Evolutionary conservation across 2,113 vertebrate genomes (phyloP).

Genomic region (Grantiella picta): DNA sequence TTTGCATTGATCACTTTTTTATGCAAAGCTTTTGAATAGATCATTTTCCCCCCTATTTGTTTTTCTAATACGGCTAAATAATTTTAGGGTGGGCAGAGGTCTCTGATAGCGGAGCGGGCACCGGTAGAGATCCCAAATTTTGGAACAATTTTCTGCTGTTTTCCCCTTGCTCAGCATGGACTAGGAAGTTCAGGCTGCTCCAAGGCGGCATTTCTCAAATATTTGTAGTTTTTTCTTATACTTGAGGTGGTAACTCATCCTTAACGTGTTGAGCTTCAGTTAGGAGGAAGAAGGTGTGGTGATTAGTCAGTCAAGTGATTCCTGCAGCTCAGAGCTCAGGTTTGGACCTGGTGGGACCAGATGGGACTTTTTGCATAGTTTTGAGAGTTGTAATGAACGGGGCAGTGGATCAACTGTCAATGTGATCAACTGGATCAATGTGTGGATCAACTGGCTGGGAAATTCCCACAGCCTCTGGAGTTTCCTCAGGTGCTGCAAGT

Average conservation of each 20-base stretch:
- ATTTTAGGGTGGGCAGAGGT: not conserved
- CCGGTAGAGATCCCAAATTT: too few relatives aligned
- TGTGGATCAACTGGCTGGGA: constrained; percentile 58
- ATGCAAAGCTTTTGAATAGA: constrained; percentile 80
- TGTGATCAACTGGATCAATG: too few relatives aligned
- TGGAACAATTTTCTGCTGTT: not conserved
- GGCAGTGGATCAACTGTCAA: too few relatives aligned
- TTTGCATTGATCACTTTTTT: constrained; percentile 85
- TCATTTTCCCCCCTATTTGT: constrained; percentile 45
- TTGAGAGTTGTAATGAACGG: constrained; percentile 64
- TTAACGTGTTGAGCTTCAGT: constrained; percentile 1
- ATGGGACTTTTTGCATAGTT: constrained; percentile 62
- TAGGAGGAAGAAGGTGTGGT: constrained; percentile 42
- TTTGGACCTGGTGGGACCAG: constrained; percentile 41
- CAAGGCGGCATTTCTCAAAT: constrained; percentile 21
- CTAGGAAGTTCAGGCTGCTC: not conserved
- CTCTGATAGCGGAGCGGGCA: not conserved
- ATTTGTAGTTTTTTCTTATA: constrained; percentile 37
- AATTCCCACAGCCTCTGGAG: constrained; percentile 30
- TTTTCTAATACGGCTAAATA: constrained; percentile 62
- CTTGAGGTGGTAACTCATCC: constrained; percentile 36
- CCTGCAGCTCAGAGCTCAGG: not conserved
- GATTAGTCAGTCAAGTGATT: constrained; percentile 44
- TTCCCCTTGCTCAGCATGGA: accelerated
- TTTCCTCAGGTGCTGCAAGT: not conserved